A percentile compares a stretch with the other conserved stretches of the same genome.
These are phyloP conservation scores for Malurus alboscapulatus DNA, from an alignment of 2,113 vertebrate species.

Conservation along the genomic window DNA sequence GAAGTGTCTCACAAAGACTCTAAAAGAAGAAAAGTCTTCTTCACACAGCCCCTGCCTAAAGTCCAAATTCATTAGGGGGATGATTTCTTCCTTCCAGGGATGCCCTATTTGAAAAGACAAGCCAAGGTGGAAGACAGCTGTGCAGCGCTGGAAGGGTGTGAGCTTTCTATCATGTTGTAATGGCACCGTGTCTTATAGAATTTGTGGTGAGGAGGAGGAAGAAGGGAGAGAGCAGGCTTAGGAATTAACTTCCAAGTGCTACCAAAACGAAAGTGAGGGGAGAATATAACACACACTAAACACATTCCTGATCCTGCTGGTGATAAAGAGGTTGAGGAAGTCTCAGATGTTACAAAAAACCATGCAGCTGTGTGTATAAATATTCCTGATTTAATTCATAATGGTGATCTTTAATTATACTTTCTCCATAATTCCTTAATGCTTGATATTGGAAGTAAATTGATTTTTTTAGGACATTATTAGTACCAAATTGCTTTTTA, in stretches of 20 bases:
- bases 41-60: background rate
- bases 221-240: background rate
- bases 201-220: background rate
- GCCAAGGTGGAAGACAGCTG: background rate
- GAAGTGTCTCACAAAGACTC: background rate
- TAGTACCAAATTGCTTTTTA: background rate
- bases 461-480: background rate
- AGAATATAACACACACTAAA: background rate
- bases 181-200: background rate
- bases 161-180: background rate
- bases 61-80: background rate
- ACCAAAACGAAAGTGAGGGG: background rate
- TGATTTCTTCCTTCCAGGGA: background rate
- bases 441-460: background rate
- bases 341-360: background rate
- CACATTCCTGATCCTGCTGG: fast-evolving
- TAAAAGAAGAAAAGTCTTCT: background rate
- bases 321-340: background rate
- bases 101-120: background rate
- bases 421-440: background rate
- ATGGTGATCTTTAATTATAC: background rate
- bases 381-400: background rate
- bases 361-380: background rate
- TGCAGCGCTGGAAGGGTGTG: background rate
- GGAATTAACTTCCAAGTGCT: background rate